phyloP scores from a whole-genome alignment of 1,140 invertebrate species.

The Myzus persicae region DNA sequence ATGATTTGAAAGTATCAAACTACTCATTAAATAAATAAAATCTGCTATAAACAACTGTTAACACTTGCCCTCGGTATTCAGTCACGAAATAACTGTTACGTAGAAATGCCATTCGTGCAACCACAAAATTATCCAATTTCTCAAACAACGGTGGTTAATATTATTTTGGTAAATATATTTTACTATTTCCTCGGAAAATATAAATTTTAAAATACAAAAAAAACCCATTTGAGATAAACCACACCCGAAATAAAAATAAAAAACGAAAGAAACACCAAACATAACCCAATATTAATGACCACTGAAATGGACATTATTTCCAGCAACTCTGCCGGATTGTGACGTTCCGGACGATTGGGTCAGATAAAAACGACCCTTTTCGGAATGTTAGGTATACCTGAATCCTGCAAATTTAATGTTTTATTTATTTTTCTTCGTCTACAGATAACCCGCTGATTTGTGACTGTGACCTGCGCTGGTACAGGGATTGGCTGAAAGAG shows the following conservation, averaged over 20 bases:
- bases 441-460: slow-evolving; percentile 88
- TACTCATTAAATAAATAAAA: background rate
- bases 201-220: background rate
- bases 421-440: background rate
- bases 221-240: background rate
- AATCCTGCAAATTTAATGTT: background rate
- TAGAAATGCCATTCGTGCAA: background rate
- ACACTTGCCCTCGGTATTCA: background rate
- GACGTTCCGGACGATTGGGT: slow-evolving; percentile 14
- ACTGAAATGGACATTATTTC: background rate
- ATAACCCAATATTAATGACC: slow-evolving; percentile 1
- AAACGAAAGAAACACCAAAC: background rate
- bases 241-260: background rate
- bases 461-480: slow-evolving; percentile 85
- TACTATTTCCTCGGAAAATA: background rate
- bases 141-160: background rate
- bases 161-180: background rate
- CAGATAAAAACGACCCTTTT: background rate
- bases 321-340: background rate
- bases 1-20: background rate
- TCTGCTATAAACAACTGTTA: background rate
- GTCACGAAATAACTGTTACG: background rate
- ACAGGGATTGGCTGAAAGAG: slow-evolving; percentile 79
- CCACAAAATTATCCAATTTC: background rate
- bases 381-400: background rate